phyloP scores from a whole-genome alignment of 2,888 invertebrate species.

The Trichogramma dendrolimi region DNA sequence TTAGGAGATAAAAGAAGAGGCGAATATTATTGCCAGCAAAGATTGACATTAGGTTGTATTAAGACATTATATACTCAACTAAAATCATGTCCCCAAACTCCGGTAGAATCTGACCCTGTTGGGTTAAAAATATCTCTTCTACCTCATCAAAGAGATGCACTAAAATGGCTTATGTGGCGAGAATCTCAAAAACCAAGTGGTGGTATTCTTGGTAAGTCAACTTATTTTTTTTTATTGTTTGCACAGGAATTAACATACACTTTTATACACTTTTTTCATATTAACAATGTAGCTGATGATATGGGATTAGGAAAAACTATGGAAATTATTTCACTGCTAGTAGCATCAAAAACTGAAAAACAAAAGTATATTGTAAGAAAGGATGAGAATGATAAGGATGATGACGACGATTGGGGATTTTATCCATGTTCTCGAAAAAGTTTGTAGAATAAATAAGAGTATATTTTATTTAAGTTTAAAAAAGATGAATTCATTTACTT shows the following conservation, averaged over 20 bases:
- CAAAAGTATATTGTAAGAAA: slow-evolving; percentile 43
- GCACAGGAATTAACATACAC: no score
- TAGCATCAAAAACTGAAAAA: slow-evolving; percentile 58
- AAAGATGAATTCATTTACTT: slow-evolving; percentile 5
- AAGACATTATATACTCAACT: slow-evolving; percentile 66
- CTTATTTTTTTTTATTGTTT: no score
- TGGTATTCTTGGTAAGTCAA: slow-evolving; percentile 62
- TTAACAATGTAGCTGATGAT: slow-evolving; percentile 58
- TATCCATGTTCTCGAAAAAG: not conserved
- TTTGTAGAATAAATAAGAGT: not conserved
- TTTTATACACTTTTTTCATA: no score
- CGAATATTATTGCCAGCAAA: not conserved
- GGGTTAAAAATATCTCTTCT: slow-evolving; percentile 64
- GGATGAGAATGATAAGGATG: slow-evolving; percentile 14
- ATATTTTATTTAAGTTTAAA: not conserved
- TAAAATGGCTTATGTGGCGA: slow-evolving; percentile 81
- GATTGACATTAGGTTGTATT: slow-evolving; percentile 65
- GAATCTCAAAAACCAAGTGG: slow-evolving; percentile 76
- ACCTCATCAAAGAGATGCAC: slow-evolving; percentile 75
- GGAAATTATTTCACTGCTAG: slow-evolving; percentile 69
- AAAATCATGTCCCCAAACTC: slow-evolving; percentile 62
- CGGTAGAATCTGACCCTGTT: slow-evolving; percentile 57
- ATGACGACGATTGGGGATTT: slow-evolving; percentile 8
- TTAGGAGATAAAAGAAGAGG: slow-evolving; percentile 9
- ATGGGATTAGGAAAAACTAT: slow-evolving; percentile 77